Evolutionary conservation across 1,140 invertebrate genomes (phyloP).

Genomic region (Trissolcus basalis): DNA sequence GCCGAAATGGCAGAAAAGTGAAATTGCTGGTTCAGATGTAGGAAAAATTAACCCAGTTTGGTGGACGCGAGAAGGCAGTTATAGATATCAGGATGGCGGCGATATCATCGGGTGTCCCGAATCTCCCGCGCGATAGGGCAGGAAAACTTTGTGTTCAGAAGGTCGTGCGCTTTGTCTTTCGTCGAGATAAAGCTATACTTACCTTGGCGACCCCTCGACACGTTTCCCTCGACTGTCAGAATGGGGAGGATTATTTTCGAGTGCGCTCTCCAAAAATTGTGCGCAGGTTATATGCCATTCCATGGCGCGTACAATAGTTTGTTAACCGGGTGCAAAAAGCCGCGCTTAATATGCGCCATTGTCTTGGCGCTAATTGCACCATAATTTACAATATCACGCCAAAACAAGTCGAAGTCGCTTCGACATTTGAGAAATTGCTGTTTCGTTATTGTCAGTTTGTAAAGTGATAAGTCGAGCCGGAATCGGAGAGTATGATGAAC

Average conservation of each 20-base stretch:
- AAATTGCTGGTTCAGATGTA: slow-evolving; percentile 7
- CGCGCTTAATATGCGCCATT: slow-evolving; percentile 26
- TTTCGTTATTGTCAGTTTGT: no score
- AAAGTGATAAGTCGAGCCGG: no score
- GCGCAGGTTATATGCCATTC: slow-evolving; percentile 25
- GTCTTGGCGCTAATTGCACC: slow-evolving; percentile 8
- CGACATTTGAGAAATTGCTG: no score
- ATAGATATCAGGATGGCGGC: slow-evolving; percentile 1
- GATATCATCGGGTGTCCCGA: slow-evolving; percentile 30
- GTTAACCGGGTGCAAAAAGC: slow-evolving; percentile 26
- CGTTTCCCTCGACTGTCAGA: slow-evolving; percentile 33
- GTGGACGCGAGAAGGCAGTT: not conserved
- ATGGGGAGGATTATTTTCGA: slow-evolving; percentile 48
- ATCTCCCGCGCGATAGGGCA: slow-evolving; percentile 32
- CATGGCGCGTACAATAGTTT: slow-evolving; percentile 34
- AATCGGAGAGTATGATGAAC: no score
- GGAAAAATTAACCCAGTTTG: slow-evolving; percentile 37
- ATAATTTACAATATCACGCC: not conserved
- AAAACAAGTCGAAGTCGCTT: no score
- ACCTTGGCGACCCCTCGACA: slow-evolving; percentile 44
- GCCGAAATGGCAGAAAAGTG: slow-evolving; percentile 7
- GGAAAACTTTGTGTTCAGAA: slow-evolving; percentile 29
- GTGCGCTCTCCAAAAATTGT: slow-evolving; percentile 41
- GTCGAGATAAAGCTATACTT: slow-evolving; percentile 43
- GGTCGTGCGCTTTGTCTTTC: slow-evolving; percentile 46